Percentiles rank a stretch among this genome's conserved stretches.
These are phyloP conservation scores for Podarcis lilfordi DNA, from an alignment of 2,797 vertebrate species.

Conservation along the genomic window DNA sequence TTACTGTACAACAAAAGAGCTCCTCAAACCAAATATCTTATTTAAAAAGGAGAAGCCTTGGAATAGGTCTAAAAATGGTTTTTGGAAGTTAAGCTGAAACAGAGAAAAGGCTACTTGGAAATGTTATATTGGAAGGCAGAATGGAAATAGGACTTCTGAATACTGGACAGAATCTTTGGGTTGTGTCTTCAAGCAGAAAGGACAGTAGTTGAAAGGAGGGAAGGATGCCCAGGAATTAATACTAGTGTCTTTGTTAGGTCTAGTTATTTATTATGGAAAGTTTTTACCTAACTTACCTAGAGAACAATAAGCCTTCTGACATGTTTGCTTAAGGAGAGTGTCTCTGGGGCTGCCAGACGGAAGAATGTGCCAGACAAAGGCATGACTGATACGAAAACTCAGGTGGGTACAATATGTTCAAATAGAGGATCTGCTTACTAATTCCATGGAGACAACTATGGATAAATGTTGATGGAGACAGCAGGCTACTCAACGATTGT, in stretches of 20 bases:
- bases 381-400: neutral
- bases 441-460: neutral
- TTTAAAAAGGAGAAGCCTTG: neutral
- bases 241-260: conserved; percentile 10
- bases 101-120: neutral
- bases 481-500: neutral
- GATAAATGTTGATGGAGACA: neutral
- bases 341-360: conserved; percentile 39
- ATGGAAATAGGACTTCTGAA: neutral
- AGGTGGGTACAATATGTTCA: conserved; percentile 59
- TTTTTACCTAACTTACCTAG: conserved; percentile 51
- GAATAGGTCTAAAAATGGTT: neutral
- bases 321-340: conserved; percentile 29
- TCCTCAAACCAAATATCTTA: neutral
- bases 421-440: conserved; percentile 4
- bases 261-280: conserved; percentile 59
- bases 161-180: neutral
- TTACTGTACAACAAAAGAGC: neutral
- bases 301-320: conserved; percentile 50
- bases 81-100: neutral
- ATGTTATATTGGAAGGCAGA: neutral
- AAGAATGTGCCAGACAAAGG: conserved; percentile 18
- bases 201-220: neutral
- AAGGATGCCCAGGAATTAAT: neutral
- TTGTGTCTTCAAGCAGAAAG: neutral